These are phyloP conservation scores for Heteromormyrus szaboi DNA, from an alignment of 2,797 vertebrate species.

Conservation along the genomic window DNA sequence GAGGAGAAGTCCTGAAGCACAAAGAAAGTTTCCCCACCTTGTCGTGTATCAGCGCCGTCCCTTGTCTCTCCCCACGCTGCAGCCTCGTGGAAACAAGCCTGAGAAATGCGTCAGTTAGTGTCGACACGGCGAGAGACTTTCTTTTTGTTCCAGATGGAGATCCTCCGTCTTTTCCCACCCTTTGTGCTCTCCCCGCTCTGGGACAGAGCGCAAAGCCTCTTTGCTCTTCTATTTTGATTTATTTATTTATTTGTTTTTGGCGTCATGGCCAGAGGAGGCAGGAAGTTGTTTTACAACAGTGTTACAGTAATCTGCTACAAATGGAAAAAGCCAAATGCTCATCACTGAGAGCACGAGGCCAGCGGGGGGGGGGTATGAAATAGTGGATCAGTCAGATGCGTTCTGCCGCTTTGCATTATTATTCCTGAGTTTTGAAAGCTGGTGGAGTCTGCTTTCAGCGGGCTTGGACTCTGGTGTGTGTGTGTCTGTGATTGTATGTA, in stretches of 20 bases:
- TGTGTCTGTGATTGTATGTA: background rate
- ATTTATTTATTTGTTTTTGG: constrained; percentile 19
- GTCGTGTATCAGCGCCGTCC: constrained; percentile 18
- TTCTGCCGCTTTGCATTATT: background rate
- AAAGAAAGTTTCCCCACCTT: constrained; percentile 20
- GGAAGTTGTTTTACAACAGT: constrained; percentile 74
- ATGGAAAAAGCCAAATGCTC: constrained; percentile 71
- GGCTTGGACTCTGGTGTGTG: background rate
- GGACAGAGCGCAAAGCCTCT: constrained; percentile 35
- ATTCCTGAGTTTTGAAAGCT: background rate
- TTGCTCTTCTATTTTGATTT: background rate
- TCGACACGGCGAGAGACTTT: constrained; percentile 39
- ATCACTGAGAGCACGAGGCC: constrained; percentile 55
- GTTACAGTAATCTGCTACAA: constrained; percentile 76
- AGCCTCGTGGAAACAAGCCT: constrained; percentile 9
- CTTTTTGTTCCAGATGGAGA: constrained; percentile 35
- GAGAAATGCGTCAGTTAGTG: background rate
- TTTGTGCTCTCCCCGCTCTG: constrained; percentile 46
- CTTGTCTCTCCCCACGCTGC: constrained; percentile 27
- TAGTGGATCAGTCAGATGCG: background rate
- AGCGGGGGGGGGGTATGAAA: constrained; percentile 21
- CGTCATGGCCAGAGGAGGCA: constrained; percentile 63
- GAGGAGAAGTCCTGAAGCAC: constrained; percentile 9
- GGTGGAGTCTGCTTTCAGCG: background rate
- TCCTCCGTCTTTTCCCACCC: constrained; percentile 39